phyloP scores from a whole-genome alignment of 2,888 invertebrate species.

The Drosophila demipolita region DNA sequence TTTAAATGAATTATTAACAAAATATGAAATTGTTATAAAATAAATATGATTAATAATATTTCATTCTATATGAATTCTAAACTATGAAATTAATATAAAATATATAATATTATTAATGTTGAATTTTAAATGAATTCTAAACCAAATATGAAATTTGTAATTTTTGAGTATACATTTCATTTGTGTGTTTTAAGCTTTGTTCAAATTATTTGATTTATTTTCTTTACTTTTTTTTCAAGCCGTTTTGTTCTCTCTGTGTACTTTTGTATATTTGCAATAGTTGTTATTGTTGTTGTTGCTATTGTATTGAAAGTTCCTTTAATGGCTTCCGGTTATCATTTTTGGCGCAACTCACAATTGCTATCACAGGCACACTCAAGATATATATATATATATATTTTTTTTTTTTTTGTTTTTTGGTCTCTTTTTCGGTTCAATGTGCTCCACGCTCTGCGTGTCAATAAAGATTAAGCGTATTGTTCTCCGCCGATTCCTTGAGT shows the following conservation, averaged over 20 bases:
- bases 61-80: too few species aligned
- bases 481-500: constrained; percentile 72
- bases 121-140: neutral
- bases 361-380: constrained; percentile 11
- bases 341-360: constrained; percentile 59
- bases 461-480: constrained; percentile 78
- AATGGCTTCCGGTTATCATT: constrained; percentile 82
- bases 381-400: too few species aligned
- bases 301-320: constrained; percentile 78
- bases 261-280: constrained; percentile 27
- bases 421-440: constrained; percentile 9
- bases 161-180: neutral
- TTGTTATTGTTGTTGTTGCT: constrained; percentile 23
- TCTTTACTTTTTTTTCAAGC: too few species aligned
- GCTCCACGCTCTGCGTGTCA: constrained; percentile 67
- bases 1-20: too few species aligned
- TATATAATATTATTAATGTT: neutral
- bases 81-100: neutral
- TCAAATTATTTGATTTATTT: neutral
- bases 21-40: too few species aligned
- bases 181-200: neutral
- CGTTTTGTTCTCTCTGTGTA: constrained; percentile 4
- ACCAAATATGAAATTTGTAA: neutral
- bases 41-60: too few species aligned
- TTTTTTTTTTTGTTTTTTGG: too few species aligned